Conservation (phyloP, 2,797 vertebrate genomes). For the Rhinatrema bivittatum region DNA sequence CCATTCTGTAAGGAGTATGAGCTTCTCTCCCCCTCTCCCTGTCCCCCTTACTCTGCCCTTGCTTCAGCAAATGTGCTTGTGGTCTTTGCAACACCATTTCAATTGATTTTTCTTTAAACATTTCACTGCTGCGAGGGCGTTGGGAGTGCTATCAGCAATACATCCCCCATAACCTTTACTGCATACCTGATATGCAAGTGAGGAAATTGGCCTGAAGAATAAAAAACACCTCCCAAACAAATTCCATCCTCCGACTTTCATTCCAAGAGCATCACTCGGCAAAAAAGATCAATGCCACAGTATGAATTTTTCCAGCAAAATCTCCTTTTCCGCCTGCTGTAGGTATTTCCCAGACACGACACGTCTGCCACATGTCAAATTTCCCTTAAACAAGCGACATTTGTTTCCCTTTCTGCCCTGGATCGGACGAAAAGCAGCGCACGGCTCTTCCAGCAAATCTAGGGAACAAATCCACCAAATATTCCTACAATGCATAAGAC, state of each 20-base stretch:
- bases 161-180: too few relatives aligned
- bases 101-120: too few relatives aligned
- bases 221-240: conserved; percentile 95
- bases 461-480: conserved; percentile 47
- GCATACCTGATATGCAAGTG: conserved; percentile 93
- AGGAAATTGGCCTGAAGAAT: conserved; percentile 94
- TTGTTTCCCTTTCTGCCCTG: conserved; percentile 35
- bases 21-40: too few relatives aligned
- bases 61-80: too few relatives aligned
- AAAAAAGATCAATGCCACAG: conserved; percentile 72
- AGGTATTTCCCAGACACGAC: conserved; percentile 76
- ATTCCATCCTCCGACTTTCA: conserved; percentile 94
- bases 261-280: conserved; percentile 88
- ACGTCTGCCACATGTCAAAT: conserved; percentile 79
- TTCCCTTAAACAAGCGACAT: conserved; percentile 49
- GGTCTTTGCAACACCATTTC: too few relatives aligned
- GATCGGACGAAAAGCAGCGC: conserved; percentile 35
- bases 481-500: conserved; percentile 59
- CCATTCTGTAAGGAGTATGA: too few relatives aligned
- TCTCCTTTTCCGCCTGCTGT: conserved; percentile 70
- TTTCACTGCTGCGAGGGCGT: too few relatives aligned
- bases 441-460: conserved; percentile 39
- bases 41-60: too few relatives aligned
- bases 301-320: conserved; percentile 66
- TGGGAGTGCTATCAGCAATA: too few relatives aligned